Evolutionary conservation across 2,113 vertebrate genomes (phyloP).

Genomic region (Otis tarda): DNA sequence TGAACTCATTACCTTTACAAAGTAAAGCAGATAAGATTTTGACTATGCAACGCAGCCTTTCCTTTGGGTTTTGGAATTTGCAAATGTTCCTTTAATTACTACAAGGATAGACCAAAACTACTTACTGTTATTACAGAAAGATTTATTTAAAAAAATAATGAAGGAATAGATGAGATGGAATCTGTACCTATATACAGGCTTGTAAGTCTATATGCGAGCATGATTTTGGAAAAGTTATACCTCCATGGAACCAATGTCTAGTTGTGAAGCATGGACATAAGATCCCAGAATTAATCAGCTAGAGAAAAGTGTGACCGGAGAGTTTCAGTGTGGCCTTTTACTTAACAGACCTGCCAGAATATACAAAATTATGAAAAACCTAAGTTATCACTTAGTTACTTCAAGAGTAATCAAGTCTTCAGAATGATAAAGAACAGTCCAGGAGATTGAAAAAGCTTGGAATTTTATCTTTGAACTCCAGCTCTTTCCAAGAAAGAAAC

Average conservation of each 20-base stretch:
- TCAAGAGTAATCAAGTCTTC: neutral
- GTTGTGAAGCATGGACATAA: neutral
- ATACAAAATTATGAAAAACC: neutral
- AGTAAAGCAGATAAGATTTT: constrained; percentile 42
- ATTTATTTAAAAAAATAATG: neutral
- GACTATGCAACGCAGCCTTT: neutral
- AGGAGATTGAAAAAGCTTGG: neutral
- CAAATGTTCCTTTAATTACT: constrained; percentile 21
- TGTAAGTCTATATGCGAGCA: neutral
- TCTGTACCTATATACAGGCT: neutral
- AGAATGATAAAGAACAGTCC: neutral
- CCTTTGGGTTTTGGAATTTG: neutral
- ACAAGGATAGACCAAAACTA: neutral
- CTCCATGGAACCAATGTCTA: neutral
- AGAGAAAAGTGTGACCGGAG: neutral
- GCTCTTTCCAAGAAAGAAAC: neutral
- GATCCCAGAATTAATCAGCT: neutral
- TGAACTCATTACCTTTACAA: constrained; percentile 45
- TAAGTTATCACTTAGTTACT: neutral
- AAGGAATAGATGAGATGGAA: neutral
- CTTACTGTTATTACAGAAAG: neutral
- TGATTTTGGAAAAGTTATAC: neutral
- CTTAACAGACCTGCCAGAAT: neutral
- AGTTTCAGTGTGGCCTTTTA: neutral
- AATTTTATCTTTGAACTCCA: neutral